Evolutionary conservation across 2,888 invertebrate genomes (phyloP).

Genomic region (Dastarcus helophoroides): DNA sequence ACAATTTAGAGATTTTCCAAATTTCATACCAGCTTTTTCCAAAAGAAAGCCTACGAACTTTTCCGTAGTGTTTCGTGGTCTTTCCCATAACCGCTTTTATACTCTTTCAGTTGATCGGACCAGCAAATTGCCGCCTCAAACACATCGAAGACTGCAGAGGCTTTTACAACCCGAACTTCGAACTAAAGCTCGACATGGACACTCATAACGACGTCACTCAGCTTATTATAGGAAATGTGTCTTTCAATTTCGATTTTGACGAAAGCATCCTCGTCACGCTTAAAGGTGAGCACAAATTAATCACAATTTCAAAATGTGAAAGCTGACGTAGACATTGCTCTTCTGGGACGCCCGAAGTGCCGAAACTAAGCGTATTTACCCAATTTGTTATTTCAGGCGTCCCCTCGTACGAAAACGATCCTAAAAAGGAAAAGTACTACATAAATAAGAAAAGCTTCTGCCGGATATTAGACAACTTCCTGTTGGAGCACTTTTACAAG

Average conservation of each 20-base stretch:
- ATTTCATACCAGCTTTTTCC: too few species aligned
- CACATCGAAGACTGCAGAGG: slow-evolving; percentile 1
- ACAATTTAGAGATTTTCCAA: too few species aligned
- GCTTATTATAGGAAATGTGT: slow-evolving; percentile 2
- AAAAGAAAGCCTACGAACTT: too few species aligned
- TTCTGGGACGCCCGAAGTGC: too few species aligned
- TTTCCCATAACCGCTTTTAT: too few species aligned
- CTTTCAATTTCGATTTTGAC: slow-evolving; percentile 4
- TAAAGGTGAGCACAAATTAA: slow-evolving; percentile 4
- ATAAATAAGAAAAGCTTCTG: slow-evolving; percentile 10
- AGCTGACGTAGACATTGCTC: too few species aligned
- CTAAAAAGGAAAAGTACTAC: slow-evolving; percentile 5
- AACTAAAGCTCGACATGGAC: not conserved
- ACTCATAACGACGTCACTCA: not conserved
- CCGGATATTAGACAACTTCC: slow-evolving; percentile 10
- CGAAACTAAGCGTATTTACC: too few species aligned
- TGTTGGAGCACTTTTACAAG: slow-evolving; percentile 6
- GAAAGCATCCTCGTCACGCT: not conserved
- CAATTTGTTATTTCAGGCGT: not conserved
- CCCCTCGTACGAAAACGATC: not conserved
- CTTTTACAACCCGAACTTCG: slow-evolving; percentile 1
- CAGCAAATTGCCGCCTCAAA: not conserved
- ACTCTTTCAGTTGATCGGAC: slow-evolving; percentile 1
- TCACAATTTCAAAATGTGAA: too few species aligned
- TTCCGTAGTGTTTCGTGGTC: too few species aligned